Conservation (phyloP, 2,888 invertebrate genomes). For the Petrolisthes manimaculis region DNA sequence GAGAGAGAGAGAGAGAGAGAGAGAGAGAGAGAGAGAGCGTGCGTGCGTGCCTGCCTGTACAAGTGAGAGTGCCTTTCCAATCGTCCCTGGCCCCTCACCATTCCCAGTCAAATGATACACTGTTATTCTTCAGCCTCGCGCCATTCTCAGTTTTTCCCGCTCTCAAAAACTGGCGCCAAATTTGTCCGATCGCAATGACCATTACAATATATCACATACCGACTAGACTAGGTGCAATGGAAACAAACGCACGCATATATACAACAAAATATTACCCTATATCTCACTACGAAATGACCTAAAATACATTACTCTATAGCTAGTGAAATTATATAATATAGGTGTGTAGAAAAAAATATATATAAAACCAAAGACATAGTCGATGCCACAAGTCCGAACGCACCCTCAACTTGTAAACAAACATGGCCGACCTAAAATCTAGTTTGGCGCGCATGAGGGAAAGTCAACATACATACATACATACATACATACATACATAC, state of each 20-base stretch:
- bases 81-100: conserved; percentile 20
- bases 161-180: conserved; percentile 32
- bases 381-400: background rate
- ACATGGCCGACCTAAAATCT: conserved; percentile 14
- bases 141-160: conserved; percentile 11
- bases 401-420: conserved; percentile 30
- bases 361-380: background rate
- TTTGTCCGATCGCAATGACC: background rate
- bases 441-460: background rate
- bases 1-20: background rate
- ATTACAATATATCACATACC: no score
- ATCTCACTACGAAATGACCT: no score
- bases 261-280: no score
- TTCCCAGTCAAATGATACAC: conserved; percentile 50
- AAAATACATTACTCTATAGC: no score
- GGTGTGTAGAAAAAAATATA: no score
- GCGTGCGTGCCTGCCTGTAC: conserved; percentile 15
- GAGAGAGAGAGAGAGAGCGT: background rate
- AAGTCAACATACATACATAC: background rate
- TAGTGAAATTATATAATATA: no score
- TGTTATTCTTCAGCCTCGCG: conserved; percentile 38
- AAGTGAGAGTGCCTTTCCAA: conserved; percentile 13
- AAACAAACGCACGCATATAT: no score
- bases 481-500: background rate
- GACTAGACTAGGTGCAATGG: no score